These are phyloP conservation scores for Nowickia ferox DNA, from an alignment of 2,888 invertebrate genomes.

Conservation along the genomic window DNA sequence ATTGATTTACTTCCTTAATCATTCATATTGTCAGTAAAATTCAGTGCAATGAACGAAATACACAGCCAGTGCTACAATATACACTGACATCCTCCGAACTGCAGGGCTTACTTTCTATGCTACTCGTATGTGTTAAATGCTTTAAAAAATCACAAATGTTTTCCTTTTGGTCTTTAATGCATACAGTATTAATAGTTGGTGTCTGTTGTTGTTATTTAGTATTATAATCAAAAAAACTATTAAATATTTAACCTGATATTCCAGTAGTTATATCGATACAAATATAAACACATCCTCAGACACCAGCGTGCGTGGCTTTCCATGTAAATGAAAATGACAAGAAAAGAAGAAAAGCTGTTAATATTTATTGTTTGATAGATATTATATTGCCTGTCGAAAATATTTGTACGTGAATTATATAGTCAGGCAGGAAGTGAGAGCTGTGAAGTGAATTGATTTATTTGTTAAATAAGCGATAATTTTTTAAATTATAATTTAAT, in stretches of 20 bases:
- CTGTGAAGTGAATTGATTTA: conserved; percentile 19
- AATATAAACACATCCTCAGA: not conserved
- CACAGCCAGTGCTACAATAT: accelerated
- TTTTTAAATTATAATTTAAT: not conserved
- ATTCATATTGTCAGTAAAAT: too few species aligned
- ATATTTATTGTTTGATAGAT: conserved; percentile 41
- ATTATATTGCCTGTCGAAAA: conserved; percentile 27
- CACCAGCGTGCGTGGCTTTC: conserved; percentile 5
- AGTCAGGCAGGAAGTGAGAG: conserved; percentile 12
- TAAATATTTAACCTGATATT: conserved; percentile 57
- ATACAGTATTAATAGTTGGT: conserved; percentile 1
- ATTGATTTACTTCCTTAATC: too few species aligned
- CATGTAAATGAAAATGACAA: conserved; percentile 17
- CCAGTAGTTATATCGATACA: not conserved
- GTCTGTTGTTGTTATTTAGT: conserved; percentile 49
- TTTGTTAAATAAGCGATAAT: not conserved
- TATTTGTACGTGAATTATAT: conserved; percentile 35
- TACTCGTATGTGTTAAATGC: conserved; percentile 26
- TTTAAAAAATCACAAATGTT: conserved; percentile 23
- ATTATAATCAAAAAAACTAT: conserved; percentile 65
- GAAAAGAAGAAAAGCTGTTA: conserved; percentile 7
- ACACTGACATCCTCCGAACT: not conserved
- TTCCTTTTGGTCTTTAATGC: conserved; percentile 12
- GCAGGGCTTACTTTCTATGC: not conserved
- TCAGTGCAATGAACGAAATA: not conserved